Evolutionary conservation across 2,797 vertebrate genomes (phyloP).

Genomic region (Triplophysa yarkandensis): DNA sequence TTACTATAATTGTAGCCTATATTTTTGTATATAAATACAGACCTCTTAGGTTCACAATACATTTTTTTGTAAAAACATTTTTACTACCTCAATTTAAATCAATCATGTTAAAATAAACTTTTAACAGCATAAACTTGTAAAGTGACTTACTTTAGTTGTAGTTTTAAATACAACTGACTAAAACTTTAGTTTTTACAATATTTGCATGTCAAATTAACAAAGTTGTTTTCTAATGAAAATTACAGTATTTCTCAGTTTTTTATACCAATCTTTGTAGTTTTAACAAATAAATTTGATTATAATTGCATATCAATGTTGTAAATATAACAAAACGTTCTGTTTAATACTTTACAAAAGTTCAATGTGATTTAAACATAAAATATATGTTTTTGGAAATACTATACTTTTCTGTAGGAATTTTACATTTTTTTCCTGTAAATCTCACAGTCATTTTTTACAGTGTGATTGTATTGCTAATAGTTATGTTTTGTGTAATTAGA

Average conservation of each 20-base stretch:
- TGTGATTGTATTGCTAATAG: too few species aligned
- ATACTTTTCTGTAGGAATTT: conserved; percentile 6
- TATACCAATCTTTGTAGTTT: conserved; percentile 14
- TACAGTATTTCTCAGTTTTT: conserved; percentile 21
- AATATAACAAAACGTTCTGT: conserved; percentile 14
- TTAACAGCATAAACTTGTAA: conserved; percentile 46
- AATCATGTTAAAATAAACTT: conserved; percentile 52
- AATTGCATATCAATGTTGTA: conserved; percentile 9
- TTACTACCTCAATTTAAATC: conserved; percentile 38
- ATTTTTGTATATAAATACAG: neutral
- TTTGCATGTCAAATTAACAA: conserved; percentile 49
- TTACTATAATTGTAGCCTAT: conserved; percentile 20
- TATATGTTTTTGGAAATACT: conserved; percentile 3
- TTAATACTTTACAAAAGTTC: conserved; percentile 21
- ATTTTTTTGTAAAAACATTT: conserved; percentile 11
- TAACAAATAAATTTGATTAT: conserved; percentile 32
- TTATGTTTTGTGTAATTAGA: too few species aligned
- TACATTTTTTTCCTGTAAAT: conserved; percentile 7
- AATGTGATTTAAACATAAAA: conserved; percentile 15
- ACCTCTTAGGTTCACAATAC: conserved; percentile 16
- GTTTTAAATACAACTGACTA: conserved; percentile 45
- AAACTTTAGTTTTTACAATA: conserved; percentile 46
- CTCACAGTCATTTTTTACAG: conserved; percentile 4
- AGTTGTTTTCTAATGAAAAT: conserved; percentile 18
- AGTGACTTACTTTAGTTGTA: conserved; percentile 41